Percentiles rank a stretch among this genome's conserved stretches.
These are phyloP conservation scores for Cinclus cinclus DNA, from an alignment of 2,113 vertebrate genomes.

Conservation along the genomic window DNA sequence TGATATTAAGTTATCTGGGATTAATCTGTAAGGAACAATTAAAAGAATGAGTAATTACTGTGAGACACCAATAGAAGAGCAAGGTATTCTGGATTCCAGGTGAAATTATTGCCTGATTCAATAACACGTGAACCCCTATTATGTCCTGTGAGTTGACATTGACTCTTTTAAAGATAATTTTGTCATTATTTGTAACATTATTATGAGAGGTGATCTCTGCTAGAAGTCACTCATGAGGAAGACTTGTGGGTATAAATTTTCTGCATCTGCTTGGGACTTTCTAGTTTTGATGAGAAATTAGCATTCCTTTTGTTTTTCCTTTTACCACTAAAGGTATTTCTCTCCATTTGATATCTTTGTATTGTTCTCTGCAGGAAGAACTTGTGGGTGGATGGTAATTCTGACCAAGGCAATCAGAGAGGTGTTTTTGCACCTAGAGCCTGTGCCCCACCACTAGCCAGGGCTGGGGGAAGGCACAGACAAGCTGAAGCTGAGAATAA, in stretches of 20 bases:
- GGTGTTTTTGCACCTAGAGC: not conserved
- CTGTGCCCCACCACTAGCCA: not conserved
- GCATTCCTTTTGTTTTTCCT: not conserved
- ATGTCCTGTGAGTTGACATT: not conserved
- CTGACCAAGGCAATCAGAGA: not conserved
- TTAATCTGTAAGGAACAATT: conserved; percentile 1
- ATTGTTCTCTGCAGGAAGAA: not conserved
- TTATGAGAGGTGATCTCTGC: not conserved
- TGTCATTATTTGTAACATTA: not conserved
- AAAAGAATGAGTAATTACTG: not conserved
- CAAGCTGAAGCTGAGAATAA: not conserved
- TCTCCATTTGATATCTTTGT: not conserved
- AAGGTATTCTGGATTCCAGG: not conserved
- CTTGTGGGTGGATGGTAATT: not conserved
- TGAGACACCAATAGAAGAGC: not conserved
- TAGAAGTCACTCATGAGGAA: not conserved
- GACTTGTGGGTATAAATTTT: not conserved
- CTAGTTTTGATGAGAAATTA: not conserved
- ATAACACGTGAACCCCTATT: rapidly evolving
- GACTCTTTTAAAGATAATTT: not conserved
- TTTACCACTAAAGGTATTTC: not conserved
- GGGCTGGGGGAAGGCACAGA: not conserved
- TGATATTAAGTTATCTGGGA: not conserved
- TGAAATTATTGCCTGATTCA: not conserved
- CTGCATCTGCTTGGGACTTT: not conserved